A percentile compares a stretch with the other conserved stretches of the same genome.
These are phyloP conservation scores for Penaeus vannamei DNA, from an alignment of 1,140 invertebrate genomes.

Conservation along the genomic window DNA sequence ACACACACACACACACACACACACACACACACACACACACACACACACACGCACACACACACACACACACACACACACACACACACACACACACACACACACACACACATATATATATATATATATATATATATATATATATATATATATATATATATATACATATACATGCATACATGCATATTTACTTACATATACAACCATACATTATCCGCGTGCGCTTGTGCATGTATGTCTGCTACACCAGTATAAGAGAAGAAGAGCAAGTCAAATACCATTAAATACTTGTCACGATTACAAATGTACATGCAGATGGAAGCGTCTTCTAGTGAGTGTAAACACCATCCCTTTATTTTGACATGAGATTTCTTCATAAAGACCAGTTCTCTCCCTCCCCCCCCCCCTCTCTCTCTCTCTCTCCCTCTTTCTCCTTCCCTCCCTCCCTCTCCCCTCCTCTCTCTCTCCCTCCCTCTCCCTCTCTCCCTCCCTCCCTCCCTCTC, in stretches of 20 bases:
- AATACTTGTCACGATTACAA: too few species aligned
- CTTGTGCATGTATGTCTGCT: background rate
- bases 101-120: background rate
- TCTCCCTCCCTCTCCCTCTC: background rate
- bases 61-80: background rate
- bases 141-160: background rate
- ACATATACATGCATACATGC: background rate
- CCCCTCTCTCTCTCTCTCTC: background rate
- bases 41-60: slow-evolving; percentile 3
- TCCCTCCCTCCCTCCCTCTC: background rate
- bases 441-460: too few species aligned
- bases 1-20: slow-evolving; percentile 3
- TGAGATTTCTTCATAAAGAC: background rate
- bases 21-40: slow-evolving; percentile 15
- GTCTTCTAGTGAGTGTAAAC: background rate
- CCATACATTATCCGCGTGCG: background rate
- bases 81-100: background rate
- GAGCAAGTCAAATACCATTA: background rate
- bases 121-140: background rate
- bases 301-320: too few species aligned
- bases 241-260: background rate
- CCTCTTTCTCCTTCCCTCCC: too few species aligned
- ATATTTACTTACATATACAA: background rate
- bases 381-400: background rate
- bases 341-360: background rate